Evolutionary conservation across 2,113 vertebrate species (phyloP), one percentile per base, ranked within the genome.

Genomic region (Camelus dromedarius): DNA sequence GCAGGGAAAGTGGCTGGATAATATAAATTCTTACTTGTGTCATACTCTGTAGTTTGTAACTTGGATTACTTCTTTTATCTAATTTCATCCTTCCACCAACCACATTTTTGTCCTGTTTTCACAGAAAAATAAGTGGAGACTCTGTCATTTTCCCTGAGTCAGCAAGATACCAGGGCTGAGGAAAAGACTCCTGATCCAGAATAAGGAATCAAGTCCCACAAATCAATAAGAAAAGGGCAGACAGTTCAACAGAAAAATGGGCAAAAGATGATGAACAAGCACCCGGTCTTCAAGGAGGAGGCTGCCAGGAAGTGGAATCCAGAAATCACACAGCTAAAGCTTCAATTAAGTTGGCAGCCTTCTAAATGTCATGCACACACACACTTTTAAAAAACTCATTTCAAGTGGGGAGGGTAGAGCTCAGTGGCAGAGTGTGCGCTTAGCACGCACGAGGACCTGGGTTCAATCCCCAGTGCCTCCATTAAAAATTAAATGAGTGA

Each of bases 91-190:
- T 93, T 79, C 73, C 8, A 66, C 13, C 20, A 50, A 35, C 75
- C 50, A 76, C n/a, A 79, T 30, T n/a, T 80, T 81, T 84, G 95
- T 82, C 91, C 89, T 93, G 67, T 42, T 95, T 91, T 92, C 96
- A 58, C 35, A 76, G 73, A 48, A 96, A 54, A 76, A 92, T 79
- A 92, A 96, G 97, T 38, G 5, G 56, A 24, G 30, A 77, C 67
- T 0, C 0, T 89, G 9, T 54, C n/a, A 94, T 97, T 96, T 80
- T 86, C 32, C 73, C 85, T 75, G 90, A 96, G 89, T 96, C 73
- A 84, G 85, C 32, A 10, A 84, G 35, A 70, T 35, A 52, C 1
- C 5, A 35, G 19, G 12, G 73, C 46, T 84, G 35, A 90, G 46
- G 52, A 67, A 69, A 96, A 89, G 84, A 93, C 13, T 86, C 35